Percentiles rank a stretch among this genome's conserved stretches.
phyloP scores from a whole-genome alignment of 2,113 vertebrate species.

The Mobula birostris region DNA sequence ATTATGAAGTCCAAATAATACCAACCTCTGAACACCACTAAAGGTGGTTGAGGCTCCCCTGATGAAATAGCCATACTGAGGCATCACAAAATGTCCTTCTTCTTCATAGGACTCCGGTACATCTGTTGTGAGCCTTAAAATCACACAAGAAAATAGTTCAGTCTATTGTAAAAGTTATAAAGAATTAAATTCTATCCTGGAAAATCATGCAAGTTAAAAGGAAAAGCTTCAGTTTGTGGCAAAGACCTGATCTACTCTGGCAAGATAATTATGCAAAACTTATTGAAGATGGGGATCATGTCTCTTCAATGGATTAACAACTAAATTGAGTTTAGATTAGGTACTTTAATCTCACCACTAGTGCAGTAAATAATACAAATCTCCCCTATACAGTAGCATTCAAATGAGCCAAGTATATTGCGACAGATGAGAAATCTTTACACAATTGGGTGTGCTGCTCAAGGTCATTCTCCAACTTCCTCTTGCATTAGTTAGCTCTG shows the following conservation, averaged over 20 bases:
- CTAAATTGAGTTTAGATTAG: not conserved
- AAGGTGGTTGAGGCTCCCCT: conserved; percentile 91
- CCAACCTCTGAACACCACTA: conserved; percentile 82
- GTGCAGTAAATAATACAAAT: not conserved
- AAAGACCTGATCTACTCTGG: not conserved
- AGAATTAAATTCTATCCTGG: not conserved
- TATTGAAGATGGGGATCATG: not conserved
- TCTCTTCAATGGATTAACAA: not conserved
- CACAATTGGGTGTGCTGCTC: no score
- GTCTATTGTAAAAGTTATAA: not conserved
- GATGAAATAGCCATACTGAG: conserved; percentile 82
- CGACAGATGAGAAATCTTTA: no score
- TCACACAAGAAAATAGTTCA: not conserved
- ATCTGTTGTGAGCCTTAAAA: conserved; percentile 74
- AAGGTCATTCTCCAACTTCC: no score
- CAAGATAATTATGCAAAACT: not conserved
- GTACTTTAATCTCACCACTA: not conserved
- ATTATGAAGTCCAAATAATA: not conserved
- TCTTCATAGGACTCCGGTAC: conserved; percentile 74
- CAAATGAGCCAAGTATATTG: not conserved
- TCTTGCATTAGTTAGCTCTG: no score
- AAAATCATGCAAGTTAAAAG: not conserved
- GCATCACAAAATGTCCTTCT: conserved; percentile 84
- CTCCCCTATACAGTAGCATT: not conserved
- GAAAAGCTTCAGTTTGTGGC: not conserved